These are phyloP conservation scores for Ahaetulla prasina DNA, from an alignment of 2,113 vertebrate species.

Conservation along the genomic window DNA sequence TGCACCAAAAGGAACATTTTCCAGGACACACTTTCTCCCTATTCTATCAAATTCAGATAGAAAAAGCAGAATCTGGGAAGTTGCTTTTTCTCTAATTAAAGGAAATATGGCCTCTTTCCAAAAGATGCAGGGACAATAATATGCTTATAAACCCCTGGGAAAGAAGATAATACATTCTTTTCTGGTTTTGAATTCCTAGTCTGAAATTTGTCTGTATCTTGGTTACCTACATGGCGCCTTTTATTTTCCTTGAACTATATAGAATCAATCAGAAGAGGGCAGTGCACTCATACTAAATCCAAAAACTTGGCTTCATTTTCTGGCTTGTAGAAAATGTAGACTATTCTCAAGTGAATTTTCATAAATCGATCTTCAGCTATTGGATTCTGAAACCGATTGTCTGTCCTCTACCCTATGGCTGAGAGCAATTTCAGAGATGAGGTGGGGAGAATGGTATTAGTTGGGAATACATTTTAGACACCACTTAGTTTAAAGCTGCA, in stretches of 20 bases:
- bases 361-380: neutral
- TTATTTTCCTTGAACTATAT: neutral
- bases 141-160: neutral
- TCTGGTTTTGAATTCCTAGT: neutral
- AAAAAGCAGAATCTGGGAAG: neutral
- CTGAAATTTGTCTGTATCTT: neutral
- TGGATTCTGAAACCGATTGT: neutral
- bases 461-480: neutral
- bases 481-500: neutral
- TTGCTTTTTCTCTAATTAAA: neutral
- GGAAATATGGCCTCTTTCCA: neutral
- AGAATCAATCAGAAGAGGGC: conserved; percentile 3
- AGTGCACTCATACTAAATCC: neutral
- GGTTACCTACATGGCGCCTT: neutral
- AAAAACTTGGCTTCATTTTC: neutral
- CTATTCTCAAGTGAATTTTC: neutral
- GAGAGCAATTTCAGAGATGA: neutral
- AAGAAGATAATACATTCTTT: neutral
- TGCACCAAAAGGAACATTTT: neutral
- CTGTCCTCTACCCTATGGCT: neutral
- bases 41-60: neutral
- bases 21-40: neutral
- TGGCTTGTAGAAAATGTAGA: neutral
- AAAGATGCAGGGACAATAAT: neutral
- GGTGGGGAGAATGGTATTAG: neutral